Evolutionary conservation across 2,797 vertebrate genomes (phyloP).

Genomic region (Poecilia wingei): DNA sequence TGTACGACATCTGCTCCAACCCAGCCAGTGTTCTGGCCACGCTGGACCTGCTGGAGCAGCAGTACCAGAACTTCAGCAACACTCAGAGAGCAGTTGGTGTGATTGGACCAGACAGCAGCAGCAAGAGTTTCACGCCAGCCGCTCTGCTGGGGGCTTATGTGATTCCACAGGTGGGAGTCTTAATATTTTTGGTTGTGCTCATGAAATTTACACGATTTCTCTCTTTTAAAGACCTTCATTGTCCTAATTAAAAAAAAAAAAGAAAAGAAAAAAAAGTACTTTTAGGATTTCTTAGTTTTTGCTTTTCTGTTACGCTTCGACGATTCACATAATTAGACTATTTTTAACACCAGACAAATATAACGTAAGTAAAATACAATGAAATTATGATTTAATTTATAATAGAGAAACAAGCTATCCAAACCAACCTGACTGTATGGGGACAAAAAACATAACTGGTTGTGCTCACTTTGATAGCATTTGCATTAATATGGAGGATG

Average conservation of each 20-base stretch:
- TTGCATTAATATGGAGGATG: not conserved
- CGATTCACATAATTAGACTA: not conserved
- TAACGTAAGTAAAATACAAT: not conserved
- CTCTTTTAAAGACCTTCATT: not conserved
- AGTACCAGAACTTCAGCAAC: constrained; percentile 30
- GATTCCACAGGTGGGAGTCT: constrained; percentile 81
- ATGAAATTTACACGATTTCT: not conserved
- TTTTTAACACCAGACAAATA: not conserved
- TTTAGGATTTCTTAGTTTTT: not conserved
- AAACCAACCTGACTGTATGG: not conserved
- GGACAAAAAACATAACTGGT: not conserved
- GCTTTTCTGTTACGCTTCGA: not conserved
- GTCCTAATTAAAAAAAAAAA: not conserved
- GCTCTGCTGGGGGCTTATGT: constrained; percentile 80
- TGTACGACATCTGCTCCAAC: constrained; percentile 83
- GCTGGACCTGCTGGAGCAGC: constrained; percentile 72
- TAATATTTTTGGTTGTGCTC: not conserved
- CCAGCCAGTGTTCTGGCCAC: constrained; percentile 76
- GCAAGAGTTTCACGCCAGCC: constrained; percentile 74
- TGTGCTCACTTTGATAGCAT: not conserved
- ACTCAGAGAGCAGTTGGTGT: constrained; percentile 70
- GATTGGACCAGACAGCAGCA: constrained; percentile 86
- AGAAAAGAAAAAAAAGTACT: not conserved
- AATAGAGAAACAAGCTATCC: not conserved
- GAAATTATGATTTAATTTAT: not conserved